phyloP scores from a whole-genome alignment of 2,113 vertebrate genomes.

The Pontoporia blainvillei region DNA sequence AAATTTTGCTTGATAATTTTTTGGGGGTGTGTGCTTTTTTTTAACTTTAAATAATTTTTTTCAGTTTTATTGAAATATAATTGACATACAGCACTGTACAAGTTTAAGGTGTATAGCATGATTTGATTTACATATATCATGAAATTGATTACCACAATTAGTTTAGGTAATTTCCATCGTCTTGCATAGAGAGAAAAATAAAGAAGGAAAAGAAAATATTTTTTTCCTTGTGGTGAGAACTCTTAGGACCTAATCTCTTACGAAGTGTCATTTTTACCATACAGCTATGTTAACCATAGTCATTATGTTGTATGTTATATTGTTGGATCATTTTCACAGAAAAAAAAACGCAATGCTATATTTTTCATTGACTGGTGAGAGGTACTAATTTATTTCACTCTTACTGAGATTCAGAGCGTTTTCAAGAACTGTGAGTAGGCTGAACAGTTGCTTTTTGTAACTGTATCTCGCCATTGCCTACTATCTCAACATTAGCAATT shows the following conservation, averaged over 20 bases:
- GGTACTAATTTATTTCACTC: neutral
- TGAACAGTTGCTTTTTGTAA: neutral
- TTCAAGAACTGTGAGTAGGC: neutral
- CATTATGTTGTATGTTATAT: neutral
- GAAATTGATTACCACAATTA: neutral
- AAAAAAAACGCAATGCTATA: neutral
- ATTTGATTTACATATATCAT: neutral
- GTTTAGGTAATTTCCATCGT: neutral
- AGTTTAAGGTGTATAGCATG: neutral
- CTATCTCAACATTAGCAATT: neutral
- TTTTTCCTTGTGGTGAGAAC: neutral
- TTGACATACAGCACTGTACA: neutral
- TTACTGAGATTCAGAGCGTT: neutral
- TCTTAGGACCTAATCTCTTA: neutral
- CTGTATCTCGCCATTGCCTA: neutral
- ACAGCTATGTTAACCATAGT: neutral
- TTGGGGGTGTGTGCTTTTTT: too few relatives aligned
- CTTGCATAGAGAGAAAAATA: neutral
- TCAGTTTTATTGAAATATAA: neutral
- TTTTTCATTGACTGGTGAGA: neutral
- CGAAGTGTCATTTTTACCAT: neutral
- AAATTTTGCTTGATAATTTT: neutral
- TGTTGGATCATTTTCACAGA: neutral
- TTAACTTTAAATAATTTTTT: neutral
- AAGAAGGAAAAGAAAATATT: neutral